Evolutionary conservation across 2,888 invertebrate species (phyloP), one percentile per base, ranked within the genome.

Genomic region (Rapana venosa): DNA sequence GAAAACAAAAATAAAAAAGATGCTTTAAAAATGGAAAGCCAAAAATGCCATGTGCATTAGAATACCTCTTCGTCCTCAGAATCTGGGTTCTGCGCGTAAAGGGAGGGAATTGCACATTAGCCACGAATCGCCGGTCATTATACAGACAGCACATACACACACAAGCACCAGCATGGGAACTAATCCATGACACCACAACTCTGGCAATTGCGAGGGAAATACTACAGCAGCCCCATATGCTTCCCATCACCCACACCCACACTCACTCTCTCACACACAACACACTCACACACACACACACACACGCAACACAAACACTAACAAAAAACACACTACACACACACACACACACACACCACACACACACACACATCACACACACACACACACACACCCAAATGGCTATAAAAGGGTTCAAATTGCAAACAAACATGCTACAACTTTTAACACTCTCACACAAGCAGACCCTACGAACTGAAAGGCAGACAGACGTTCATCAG

Each of bases 61-160:
- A 56, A 85, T 89, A 89, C 89, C 89, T 89, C 85, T 8, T 74
- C 85, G 77, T 85, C 84, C 56, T 89, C 89, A 13, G 84, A 22
- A 22, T 85, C 89, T 2, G 89, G 36, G 22, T 85, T 47, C 89
- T 89, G 89, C 47, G 85, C 35, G 20, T n/a, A 89, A 4, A 88
- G 26, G 88, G 61, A 88, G 36, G 66, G 22, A 83, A 61, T 35
- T 56, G 22, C 5, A 84, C 84, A 47, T 47, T 47, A 47, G 47
- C 47, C 47, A 47, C 4, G 47, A 47, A 47, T 47, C 47, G 47
- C 47, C 8, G 47, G 47, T 47, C 2, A 56, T 81, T 81, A 81
- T 36, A 81, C 81, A 81, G 17, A 83, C 36, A 83, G 32, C 83
- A 36, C 47, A 47, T 0, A 83, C 83, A 83, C 36, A 47, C 47